Percentiles rank a stretch among this genome's conserved stretches.
phyloP scores from a whole-genome alignment of 2,888 invertebrate species.

The Epinotia bilunana region DNA sequence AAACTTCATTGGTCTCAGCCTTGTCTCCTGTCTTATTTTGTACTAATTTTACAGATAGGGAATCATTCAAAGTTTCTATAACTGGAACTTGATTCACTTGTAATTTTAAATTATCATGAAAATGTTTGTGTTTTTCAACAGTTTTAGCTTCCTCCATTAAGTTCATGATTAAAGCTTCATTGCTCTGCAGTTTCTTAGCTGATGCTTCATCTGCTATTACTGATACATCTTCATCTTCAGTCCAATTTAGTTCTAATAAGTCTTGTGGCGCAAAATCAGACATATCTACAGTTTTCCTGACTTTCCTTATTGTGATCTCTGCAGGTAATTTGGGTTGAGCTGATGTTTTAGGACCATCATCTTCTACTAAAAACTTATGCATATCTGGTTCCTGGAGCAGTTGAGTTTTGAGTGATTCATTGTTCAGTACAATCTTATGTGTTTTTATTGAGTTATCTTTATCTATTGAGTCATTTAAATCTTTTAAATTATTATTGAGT shows the following conservation, averaged over 20 bases:
- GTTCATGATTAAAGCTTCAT: slow-evolving; percentile 41
- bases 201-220: background rate
- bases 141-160: slow-evolving; percentile 39
- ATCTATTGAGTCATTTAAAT: background rate
- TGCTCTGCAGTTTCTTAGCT: slow-evolving; percentile 27
- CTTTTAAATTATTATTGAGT: background rate
- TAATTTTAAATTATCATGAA: slow-evolving; percentile 15
- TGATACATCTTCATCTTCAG: slow-evolving; percentile 23
- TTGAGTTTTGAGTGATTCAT: slow-evolving; percentile 35
- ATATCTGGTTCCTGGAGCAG: slow-evolving; percentile 26
- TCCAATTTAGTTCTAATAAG: slow-evolving; percentile 35
- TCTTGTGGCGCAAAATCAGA: slow-evolving; percentile 30
- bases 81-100: slow-evolving; percentile 1
- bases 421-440: slow-evolving; percentile 24
- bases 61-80: slow-evolving; percentile 15
- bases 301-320: slow-evolving; percentile 24
- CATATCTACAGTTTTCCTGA: slow-evolving; percentile 24
- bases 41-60: slow-evolving; percentile 33
- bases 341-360: background rate
- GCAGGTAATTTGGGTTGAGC: slow-evolving; percentile 22
- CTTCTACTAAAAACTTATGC: slow-evolving; percentile 30
- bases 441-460: slow-evolving; percentile 4
- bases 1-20: background rate
- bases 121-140: slow-evolving; percentile 11
- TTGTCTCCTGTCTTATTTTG: background rate